Base-by-base conservation (phyloP, 2,797 vertebrate genomes). In the Gephyroberyx darwinii region DNA sequence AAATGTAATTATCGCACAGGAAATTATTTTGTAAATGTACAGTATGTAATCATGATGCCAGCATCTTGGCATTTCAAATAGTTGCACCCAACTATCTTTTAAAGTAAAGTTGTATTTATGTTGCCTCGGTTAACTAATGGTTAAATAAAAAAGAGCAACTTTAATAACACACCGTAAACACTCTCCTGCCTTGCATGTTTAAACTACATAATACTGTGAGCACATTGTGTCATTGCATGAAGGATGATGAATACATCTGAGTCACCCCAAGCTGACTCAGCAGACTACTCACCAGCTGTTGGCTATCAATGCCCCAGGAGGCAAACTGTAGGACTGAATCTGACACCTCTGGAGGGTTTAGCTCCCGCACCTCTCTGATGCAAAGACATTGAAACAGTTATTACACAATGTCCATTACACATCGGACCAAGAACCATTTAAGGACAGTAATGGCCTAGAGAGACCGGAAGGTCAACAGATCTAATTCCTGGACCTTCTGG, bases 291-390 rank as follows among this genome's bases (percentile, higher is more conserved):
- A 94, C 93, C 90, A 94, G 81, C 86, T 94, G 93, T 78, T 94
- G 93, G 41, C 88, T 86, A 0, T 68, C 82, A 72, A 91, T 69
- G 12, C 93, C 93, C 93, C 93, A 94, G 0, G 93, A 93, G 51
- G 93, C 93, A 62, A 93, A 93, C 91, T 94, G 93, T 17, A 94
- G 92, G 26, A 93, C 84, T 0, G 93, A 92, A 69, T 94, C 84
- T 0, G 90, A 86, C n/a, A 94, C 93, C 74, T 94, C 93, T 0
- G 93, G 93, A 62, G 93, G 92, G 70, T 94, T 94, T 69, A 94
- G 81, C 90, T 94, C 92, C 60, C 71, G 75, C 37, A 94, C 93
- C 75, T 94, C 93, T 73, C 93, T 94, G 71, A 52, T 9, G 19
- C 2, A 64, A 54, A 9, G 19, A 54, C 57, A 52, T 26, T 4